Evolutionary conservation across 2,113 vertebrate genomes (phyloP).

Genomic region (Monarcha castaneiventris): DNA sequence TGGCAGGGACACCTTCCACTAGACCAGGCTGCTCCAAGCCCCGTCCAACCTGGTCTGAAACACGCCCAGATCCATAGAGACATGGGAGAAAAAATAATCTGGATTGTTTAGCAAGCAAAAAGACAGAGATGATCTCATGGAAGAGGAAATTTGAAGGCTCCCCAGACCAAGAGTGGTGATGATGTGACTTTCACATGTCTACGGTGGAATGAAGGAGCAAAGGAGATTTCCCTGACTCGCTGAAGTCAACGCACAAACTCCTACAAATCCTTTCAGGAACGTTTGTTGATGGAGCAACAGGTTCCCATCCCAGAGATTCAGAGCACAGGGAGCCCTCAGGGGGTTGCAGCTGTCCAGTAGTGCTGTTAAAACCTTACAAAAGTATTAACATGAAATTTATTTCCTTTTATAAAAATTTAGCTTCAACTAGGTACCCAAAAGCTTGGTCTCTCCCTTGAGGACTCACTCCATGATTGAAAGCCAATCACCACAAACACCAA

Average conservation of each 20-base stretch:
- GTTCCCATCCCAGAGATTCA: background rate
- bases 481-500: background rate
- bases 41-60: rapidly evolving
- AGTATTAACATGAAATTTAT: rapidly evolving
- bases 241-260: background rate
- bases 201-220: background rate
- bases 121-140: background rate
- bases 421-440: background rate
- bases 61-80: background rate
- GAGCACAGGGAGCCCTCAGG: background rate
- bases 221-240: background rate
- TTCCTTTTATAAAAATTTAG: background rate
- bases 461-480: background rate
- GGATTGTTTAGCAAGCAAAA: background rate
- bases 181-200: background rate
- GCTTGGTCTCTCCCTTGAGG: background rate
- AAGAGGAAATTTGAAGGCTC: background rate
- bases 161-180: background rate
- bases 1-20: background rate
- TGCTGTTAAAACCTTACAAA: background rate
- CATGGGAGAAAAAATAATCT: background rate
- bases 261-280: background rate
- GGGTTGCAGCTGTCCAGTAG: background rate
- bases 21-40: background rate
- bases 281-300: background rate